Evolutionary conservation across 2,797 vertebrate genomes (phyloP).

Genomic region (Channallabes apus): DNA sequence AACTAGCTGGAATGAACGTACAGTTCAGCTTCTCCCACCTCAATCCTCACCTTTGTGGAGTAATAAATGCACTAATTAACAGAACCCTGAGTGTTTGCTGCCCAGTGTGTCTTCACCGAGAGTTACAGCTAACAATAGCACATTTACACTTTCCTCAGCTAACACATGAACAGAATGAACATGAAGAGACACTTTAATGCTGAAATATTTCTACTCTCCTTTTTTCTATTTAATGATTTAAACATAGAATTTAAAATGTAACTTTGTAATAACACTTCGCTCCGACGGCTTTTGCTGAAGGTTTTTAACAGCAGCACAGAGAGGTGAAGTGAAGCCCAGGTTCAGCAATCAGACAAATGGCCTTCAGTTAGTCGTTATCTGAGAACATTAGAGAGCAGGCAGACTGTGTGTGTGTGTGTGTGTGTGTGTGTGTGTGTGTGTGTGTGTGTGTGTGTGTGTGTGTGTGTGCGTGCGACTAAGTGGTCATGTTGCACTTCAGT

Average conservation of each 20-base stretch:
- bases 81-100: background rate
- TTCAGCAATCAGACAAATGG: constrained; percentile 37
- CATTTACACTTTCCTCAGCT: no score
- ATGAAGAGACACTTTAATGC: no score
- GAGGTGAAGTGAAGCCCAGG: background rate
- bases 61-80: background rate
- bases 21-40: background rate
- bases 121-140: background rate
- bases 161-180: background rate
- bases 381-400: constrained; percentile 40
- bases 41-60: background rate
- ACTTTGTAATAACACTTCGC: background rate
- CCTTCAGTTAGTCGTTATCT: constrained; percentile 33
- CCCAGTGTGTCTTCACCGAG: background rate
- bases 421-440: constrained; percentile 23
- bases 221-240: background rate
- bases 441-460: constrained; percentile 11
- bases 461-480: constrained; percentile 42
- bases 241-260: background rate
- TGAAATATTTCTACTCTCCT: background rate
- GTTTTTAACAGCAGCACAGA: background rate
- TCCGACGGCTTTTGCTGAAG: background rate
- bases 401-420: no score
- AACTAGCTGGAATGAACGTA: background rate
- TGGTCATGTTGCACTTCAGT: constrained; percentile 62